Conservation (phyloP, 2,888 invertebrate species). For the Chrysotoxum bicinctum region DNA sequence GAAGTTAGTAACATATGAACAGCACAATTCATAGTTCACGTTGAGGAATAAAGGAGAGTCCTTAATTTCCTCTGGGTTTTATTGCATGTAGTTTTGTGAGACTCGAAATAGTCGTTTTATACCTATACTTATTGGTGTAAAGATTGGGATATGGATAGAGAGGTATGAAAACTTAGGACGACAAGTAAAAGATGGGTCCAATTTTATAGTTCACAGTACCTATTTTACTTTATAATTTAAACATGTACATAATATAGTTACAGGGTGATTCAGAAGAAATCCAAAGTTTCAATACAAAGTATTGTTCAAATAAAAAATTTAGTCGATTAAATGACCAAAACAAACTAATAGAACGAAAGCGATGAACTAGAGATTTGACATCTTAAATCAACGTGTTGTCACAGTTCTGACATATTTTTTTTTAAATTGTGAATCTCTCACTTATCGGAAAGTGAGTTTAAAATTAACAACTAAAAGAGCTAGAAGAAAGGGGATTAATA, state of each 20-base stretch:
- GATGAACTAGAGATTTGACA: too few relatives aligned
- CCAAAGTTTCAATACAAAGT: too few relatives aligned
- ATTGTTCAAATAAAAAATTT: too few relatives aligned
- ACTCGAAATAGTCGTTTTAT: constrained; percentile 42
- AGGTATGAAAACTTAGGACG: constrained; percentile 46
- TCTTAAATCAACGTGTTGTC: too few relatives aligned
- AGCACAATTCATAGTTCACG: constrained; percentile 51
- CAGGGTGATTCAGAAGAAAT: neutral
- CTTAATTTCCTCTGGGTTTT: constrained; percentile 67
- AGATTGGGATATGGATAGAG: neutral
- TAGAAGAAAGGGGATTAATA: too few relatives aligned
- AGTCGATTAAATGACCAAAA: too few relatives aligned
- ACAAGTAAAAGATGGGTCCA: constrained; percentile 50
- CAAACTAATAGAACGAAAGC: too few relatives aligned
- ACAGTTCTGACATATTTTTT: too few relatives aligned
- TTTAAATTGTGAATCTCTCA: too few relatives aligned
- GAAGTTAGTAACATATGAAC: neutral
- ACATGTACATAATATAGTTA: too few relatives aligned
- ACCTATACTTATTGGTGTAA: neutral
- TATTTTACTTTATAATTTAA: constrained; percentile 41
- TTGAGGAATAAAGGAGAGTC: constrained; percentile 40
- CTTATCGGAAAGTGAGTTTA: too few relatives aligned
- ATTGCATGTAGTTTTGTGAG: constrained; percentile 41
- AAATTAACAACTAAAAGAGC: too few relatives aligned
- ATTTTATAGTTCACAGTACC: constrained; percentile 64